These are phyloP conservation scores for Gobio occitaniae DNA, from an alignment of 2,797 vertebrate genomes.

Conservation along the genomic window DNA sequence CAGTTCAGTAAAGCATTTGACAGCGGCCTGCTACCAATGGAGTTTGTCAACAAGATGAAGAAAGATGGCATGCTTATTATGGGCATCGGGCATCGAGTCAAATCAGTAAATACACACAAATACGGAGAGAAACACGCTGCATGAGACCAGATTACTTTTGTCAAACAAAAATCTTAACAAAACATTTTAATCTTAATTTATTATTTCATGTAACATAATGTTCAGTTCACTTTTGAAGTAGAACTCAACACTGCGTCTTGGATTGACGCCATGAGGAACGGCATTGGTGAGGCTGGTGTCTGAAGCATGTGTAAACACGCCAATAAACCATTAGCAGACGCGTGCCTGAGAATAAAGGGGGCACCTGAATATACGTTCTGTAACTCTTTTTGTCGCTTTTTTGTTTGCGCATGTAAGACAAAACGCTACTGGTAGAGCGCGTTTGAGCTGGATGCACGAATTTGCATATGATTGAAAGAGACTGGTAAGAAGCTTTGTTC, in stretches of 20 bases:
- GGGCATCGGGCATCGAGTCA: conserved; percentile 96
- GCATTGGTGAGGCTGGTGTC: neutral
- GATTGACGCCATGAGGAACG: neutral
- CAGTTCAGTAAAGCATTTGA: conserved; percentile 98
- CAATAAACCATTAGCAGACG: neutral
- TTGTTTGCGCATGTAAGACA: too few relatives aligned
- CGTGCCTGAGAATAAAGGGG: too few relatives aligned
- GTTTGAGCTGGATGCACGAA: too few relatives aligned
- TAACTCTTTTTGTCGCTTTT: too few relatives aligned
- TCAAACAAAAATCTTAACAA: neutral
- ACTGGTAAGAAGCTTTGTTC: too few relatives aligned
- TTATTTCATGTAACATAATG: neutral
- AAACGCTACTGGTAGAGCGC: too few relatives aligned
- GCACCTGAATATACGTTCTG: too few relatives aligned
- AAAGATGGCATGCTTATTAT: conserved; percentile 97
- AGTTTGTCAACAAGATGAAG: conserved; percentile 99
- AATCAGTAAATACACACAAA: conserved; percentile 77
- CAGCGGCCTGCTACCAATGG: conserved; percentile 95
- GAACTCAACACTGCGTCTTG: neutral
- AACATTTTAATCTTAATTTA: neutral
- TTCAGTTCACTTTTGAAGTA: neutral
- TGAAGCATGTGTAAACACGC: neutral
- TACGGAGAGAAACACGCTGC: neutral
- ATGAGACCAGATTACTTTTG: neutral
- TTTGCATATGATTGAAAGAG: too few relatives aligned